Evolutionary conservation across 2,888 invertebrate species (phyloP).

Genomic region (Criorhina ranunculi): DNA sequence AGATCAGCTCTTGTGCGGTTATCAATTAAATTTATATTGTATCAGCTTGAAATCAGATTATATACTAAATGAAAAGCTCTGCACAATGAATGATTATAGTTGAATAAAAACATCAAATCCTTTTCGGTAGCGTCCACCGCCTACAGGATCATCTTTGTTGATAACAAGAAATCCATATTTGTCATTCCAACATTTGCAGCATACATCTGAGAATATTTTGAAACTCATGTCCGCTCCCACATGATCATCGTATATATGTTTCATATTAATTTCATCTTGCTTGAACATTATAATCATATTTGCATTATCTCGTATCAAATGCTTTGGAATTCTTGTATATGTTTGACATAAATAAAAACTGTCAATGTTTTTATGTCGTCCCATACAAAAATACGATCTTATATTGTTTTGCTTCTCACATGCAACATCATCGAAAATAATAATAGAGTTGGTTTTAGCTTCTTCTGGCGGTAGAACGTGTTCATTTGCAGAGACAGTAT

Average conservation of each 20-base stretch:
- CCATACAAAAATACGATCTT: slow-evolving; percentile 79
- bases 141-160: slow-evolving; percentile 76
- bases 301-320: slow-evolving; percentile 80
- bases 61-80: neutral
- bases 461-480: slow-evolving; percentile 65
- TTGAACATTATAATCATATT: slow-evolving; percentile 81
- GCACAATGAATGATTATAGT: neutral
- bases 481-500: slow-evolving; percentile 69
- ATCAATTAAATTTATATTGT: slow-evolving; percentile 75
- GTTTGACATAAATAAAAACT: slow-evolving; percentile 80
- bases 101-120: neutral
- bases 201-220: slow-evolving; percentile 79
- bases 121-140: no score
- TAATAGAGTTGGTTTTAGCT: slow-evolving; percentile 79
- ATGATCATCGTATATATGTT: slow-evolving; percentile 78
- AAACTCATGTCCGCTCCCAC: slow-evolving; percentile 77
- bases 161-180: slow-evolving; percentile 79
- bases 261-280: slow-evolving; percentile 81
- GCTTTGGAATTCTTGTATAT: slow-evolving; percentile 81
- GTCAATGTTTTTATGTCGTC: slow-evolving; percentile 80
- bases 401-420: slow-evolving; percentile 80
- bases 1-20: no score
- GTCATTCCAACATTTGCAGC: slow-evolving; percentile 80
- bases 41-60: slow-evolving; percentile 57
- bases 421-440: slow-evolving; percentile 83